Evolutionary conservation across 64 coral and sea anemone species (phyloP).

Genomic region (Platygyra sinensis): DNA sequence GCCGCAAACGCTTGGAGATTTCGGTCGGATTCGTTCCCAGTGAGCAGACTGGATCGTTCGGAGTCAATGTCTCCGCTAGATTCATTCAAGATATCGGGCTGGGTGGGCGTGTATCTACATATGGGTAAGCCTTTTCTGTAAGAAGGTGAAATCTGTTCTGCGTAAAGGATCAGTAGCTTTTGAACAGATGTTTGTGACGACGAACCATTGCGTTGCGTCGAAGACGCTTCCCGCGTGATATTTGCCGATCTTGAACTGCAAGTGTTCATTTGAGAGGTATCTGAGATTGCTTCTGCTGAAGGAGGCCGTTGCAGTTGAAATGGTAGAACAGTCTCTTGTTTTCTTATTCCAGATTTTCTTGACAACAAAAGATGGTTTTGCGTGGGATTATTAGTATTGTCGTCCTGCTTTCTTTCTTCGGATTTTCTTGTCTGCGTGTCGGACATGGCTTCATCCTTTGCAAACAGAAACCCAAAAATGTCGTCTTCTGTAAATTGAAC

Average conservation of each 20-base stretch:
- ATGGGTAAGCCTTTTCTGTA: slow-evolving; percentile 64
- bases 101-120: slow-evolving; percentile 41
- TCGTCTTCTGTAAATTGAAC: slow-evolving; percentile 43
- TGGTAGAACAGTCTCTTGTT: background rate
- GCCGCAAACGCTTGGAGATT: slow-evolving; percentile 21
- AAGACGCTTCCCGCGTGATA: background rate
- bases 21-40: slow-evolving; percentile 5
- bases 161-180: slow-evolving; percentile 61
- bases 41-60: slow-evolving; percentile 26
- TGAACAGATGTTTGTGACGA: slow-evolving; percentile 29
- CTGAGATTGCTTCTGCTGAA: background rate
- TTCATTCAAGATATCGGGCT: background rate
- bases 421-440: background rate
- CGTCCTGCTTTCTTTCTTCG: background rate
- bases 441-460: slow-evolving; percentile 43
- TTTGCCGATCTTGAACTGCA: background rate
- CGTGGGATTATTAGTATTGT: background rate
- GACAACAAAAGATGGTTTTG: slow-evolving; percentile 3
- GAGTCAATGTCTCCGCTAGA: background rate
- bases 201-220: too few species aligned
- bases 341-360: background rate
- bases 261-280: background rate
- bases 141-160: slow-evolving; percentile 65
- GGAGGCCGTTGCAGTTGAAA: background rate
- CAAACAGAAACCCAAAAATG: slow-evolving; percentile 79